Percentiles rank a stretch among this genome's conserved stretches.
Conservation (phyloP, 2,888 invertebrate species). For the Melieria picta region DNA sequence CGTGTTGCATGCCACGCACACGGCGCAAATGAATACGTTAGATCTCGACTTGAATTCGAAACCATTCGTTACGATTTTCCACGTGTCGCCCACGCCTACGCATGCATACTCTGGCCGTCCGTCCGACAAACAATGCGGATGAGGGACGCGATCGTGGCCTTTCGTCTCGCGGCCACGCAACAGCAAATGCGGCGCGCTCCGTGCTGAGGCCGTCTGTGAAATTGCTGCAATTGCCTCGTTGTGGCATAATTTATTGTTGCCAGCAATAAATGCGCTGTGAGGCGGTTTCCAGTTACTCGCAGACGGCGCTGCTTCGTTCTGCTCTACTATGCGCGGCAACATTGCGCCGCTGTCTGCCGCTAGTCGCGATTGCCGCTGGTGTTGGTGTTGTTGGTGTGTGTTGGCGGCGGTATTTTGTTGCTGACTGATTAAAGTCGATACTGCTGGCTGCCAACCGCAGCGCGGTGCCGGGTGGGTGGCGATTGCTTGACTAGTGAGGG, state of each 20-base stretch:
- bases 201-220: slow-evolving; percentile 10
- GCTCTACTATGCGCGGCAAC: not conserved
- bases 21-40: too few relatives aligned
- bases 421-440: slow-evolving; percentile 41
- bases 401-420: slow-evolving; percentile 7
- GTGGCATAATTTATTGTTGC: slow-evolving; percentile 31
- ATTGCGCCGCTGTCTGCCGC: not conserved
- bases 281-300: slow-evolving; percentile 27
- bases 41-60: too few relatives aligned
- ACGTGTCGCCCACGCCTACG: too few relatives aligned
- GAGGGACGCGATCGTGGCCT: too few relatives aligned
- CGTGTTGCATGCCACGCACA: too few relatives aligned
- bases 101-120: too few relatives aligned
- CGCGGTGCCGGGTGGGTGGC: too few relatives aligned
- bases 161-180: too few relatives aligned
- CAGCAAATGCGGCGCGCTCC: too few relatives aligned
- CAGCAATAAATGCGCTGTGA: slow-evolving; percentile 24
- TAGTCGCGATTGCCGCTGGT: not conserved
- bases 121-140: too few relatives aligned
- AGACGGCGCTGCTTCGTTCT: not conserved
- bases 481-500: too few relatives aligned
- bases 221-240: slow-evolving; percentile 30
- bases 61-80: too few relatives aligned
- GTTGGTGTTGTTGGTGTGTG: slow-evolving; percentile 22
- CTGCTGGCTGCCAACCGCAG: slow-evolving; percentile 21